Evolutionary conservation across 2,113 vertebrate genomes (phyloP), one percentile per base, ranked within the genome.

Genomic region (Argyrosomus japonicus): DNA sequence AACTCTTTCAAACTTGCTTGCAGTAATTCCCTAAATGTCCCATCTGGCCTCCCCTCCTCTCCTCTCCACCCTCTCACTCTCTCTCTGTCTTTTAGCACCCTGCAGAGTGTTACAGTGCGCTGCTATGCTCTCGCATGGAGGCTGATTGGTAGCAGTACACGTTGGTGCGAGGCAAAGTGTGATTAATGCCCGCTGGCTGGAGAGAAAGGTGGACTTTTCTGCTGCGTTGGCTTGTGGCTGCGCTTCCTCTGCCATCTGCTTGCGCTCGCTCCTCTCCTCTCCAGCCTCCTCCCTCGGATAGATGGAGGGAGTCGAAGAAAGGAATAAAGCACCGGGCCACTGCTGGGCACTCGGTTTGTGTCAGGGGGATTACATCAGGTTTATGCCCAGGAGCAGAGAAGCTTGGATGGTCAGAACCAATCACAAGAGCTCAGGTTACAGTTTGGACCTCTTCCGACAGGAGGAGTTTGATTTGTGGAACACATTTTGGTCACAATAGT

Each of bases 231-330:
- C 75, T 36, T 58, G 17, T n/a, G 77, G 25, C 70, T 23, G 40
- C 6, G 43, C 82, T 79, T 54, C 29, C 51, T 70, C 61, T 53
- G 61, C 81, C 82, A 87, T 87, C 85, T 87, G 79, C 84, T 71
- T 15, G 5, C 3, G 2, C 65, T 63, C 70, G 1, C 63, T 36
- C 36, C 36, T 36, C 36, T 36, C 36, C 61, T 32, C 58, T 69
- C 71, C 43, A 11, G 25, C 61, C 47, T 69, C n/a, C 71, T 56
- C 17, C 4, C 77, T 74, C n/a, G 71, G 70, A 82, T 54, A 47
- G 81, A 75, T 62, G 68, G 58, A 83, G 71, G 48, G 32, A 81
- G 65, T 8, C 5, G 19, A n/a, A 51, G 48, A 43, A 54, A 57
- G 51, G 27, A 79, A 51, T 81, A 10, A 75, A 81, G 65, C 57